Evolutionary conservation across 2,113 vertebrate genomes (phyloP).

Genomic region (Taxidea taxus): DNA sequence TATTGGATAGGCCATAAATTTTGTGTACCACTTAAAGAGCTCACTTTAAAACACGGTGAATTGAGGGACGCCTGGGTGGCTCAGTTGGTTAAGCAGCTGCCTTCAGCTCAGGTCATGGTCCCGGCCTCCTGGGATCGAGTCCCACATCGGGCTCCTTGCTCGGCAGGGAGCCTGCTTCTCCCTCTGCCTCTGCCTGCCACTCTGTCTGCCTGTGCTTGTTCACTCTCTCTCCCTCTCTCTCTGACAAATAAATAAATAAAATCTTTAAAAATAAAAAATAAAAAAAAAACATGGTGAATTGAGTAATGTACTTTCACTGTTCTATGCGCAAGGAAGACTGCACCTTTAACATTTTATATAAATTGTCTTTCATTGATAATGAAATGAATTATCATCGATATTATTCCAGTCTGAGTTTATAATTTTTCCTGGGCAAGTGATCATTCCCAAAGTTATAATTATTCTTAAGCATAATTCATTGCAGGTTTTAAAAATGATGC

Average conservation of each 20-base stretch:
- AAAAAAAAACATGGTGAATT: background rate
- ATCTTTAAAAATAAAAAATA: no score
- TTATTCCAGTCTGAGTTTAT: background rate
- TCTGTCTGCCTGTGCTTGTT: no score
- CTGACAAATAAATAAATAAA: no score
- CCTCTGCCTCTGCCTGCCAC: no score
- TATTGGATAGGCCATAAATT: background rate
- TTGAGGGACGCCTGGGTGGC: no score
- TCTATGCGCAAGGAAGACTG: background rate
- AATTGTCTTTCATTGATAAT: background rate
- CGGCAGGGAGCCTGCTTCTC: no score
- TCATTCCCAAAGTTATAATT: constrained; percentile 1
- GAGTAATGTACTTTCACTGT: background rate
- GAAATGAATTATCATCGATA: background rate
- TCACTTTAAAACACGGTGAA: background rate
- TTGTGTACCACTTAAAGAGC: background rate
- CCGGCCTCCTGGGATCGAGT: no score
- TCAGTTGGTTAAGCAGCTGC: no score
- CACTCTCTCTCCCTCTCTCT: no score
- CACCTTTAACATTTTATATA: background rate
- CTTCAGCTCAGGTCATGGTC: no score
- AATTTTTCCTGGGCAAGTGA: background rate
- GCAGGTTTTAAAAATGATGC: constrained; percentile 21
- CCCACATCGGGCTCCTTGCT: no score
- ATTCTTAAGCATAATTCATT: background rate